These are phyloP conservation scores for Cydia amplana DNA, from an alignment of 1,140 invertebrate species.

Conservation along the genomic window DNA sequence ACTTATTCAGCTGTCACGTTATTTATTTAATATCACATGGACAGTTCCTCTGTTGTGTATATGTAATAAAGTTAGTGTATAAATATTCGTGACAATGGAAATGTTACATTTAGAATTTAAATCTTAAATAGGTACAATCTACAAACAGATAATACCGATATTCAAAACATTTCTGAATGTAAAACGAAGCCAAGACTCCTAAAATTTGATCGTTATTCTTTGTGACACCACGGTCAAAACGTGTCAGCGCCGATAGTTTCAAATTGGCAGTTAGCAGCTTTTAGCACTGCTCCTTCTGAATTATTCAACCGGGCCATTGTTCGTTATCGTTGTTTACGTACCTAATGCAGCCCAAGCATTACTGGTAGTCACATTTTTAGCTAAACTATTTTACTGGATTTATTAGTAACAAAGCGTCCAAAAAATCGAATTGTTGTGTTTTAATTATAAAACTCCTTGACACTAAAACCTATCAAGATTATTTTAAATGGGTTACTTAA, in stretches of 20 bases:
- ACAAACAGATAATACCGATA: no score
- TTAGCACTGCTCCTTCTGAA: neutral
- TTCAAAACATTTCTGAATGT: no score
- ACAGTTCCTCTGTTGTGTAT: no score
- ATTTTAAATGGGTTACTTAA: no score
- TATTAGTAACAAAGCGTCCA: neutral
- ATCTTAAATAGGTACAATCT: no score
- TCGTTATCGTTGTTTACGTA: slow-evolving; percentile 24
- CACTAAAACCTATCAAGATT: no score
- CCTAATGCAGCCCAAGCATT: neutral
- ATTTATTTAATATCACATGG: no score
- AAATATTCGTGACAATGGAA: no score
- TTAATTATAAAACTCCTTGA: neutral
- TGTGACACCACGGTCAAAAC: neutral
- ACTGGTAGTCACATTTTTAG: neutral
- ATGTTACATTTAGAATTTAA: no score
- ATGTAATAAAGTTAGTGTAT: no score
- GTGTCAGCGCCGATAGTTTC: neutral
- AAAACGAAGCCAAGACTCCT: neutral
- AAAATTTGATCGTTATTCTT: neutral
- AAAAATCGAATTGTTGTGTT: no score
- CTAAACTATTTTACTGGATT: neutral
- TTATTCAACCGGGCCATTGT: slow-evolving; percentile 23
- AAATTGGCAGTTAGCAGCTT: slow-evolving; percentile 7
- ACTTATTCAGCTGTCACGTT: no score